Base-by-base conservation (phyloP, 2,113 vertebrate species). In the Acinonyx jubatus region DNA sequence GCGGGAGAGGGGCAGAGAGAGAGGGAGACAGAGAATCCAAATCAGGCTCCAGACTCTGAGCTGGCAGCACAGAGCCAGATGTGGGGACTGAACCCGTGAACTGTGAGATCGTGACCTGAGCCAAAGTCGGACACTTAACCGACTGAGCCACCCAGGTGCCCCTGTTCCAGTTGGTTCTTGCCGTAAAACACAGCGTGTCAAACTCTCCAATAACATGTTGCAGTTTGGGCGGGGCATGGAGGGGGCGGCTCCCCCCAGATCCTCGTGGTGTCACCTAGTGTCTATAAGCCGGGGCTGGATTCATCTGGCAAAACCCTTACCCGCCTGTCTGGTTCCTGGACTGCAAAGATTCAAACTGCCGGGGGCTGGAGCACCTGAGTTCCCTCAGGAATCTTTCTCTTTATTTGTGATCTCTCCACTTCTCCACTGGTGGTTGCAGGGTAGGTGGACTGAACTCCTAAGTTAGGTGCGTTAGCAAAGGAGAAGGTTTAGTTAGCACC, bases 261-360 rank as follows among this genome's bases (percentile, higher is more conserved):
- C 36, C 23, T 11, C 25, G 1, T 12, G n/a, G 57, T 21, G 27
- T 41, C 15, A 21, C 0, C 2, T 5, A 0, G 15, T 5, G 2
- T 10, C 55, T 7, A 1, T 7, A 29, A 21, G 23, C 14, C 27
- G 50, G 73, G 80, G 15, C 66, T 29, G 23, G 12, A 45, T 14
- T 7, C 16, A 14, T 5, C 68, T 45, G 11, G 4, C 31, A 1
- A 1, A 5, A 5, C 2, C n/a, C 5, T 55, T 79, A 1, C 12
- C 23, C 33, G 65, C n/a, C n/a, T n/a, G 1, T 13, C 29, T 33
- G 27, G 5, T 1, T 78, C 8, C 31, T 27, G 1, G 18, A 29
- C 4, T 23, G 5, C 16, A 11, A 41, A 45, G 9, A 29, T 1
- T n/a, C 45, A 36, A 3, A 29, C 27, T 52, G 3, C n/a, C 7